Evolutionary conservation across 1,140 invertebrate genomes (phyloP).

Genomic region (Coptotermes formosanus): DNA sequence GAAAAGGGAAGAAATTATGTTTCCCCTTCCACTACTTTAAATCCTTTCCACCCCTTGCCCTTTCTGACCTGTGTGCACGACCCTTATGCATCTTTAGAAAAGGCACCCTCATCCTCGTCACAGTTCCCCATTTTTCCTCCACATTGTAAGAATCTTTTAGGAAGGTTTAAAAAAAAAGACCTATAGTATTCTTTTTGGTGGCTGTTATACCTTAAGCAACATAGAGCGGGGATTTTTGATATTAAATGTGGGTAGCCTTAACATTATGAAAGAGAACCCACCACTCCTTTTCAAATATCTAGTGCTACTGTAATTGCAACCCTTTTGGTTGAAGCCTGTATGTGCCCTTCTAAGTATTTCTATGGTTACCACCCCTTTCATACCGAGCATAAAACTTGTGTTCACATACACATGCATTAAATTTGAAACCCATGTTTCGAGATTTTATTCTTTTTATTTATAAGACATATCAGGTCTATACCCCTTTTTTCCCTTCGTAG

Average conservation of each 20-base stretch:
- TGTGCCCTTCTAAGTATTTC: constrained; percentile 13
- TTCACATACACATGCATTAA: background rate
- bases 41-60: constrained; percentile 14
- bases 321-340: background rate
- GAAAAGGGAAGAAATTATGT: constrained; percentile 10
- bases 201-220: background rate
- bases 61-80: constrained; percentile 2
- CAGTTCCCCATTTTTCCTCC: constrained; percentile 13
- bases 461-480: background rate
- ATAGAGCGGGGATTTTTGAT: constrained; percentile 11
- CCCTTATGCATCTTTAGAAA: constrained; percentile 12
- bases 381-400: background rate
- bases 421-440: background rate
- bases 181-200: constrained; percentile 1
- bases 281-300: background rate
- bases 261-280: background rate
- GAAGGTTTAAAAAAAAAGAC: constrained; percentile 12
- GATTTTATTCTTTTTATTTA: constrained; percentile 17
- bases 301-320: constrained; percentile 2
- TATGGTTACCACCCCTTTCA: constrained; percentile 6
- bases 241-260: constrained; percentile 19
- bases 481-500: constrained; percentile 5
- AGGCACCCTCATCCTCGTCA: background rate
- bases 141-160: constrained; percentile 13
- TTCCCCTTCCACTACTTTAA: constrained; percentile 6